A percentile compares a stretch with the other conserved stretches of the same genome.
phyloP scores from a whole-genome alignment of 2,113 vertebrate species.

The Oophaga pumilio region DNA sequence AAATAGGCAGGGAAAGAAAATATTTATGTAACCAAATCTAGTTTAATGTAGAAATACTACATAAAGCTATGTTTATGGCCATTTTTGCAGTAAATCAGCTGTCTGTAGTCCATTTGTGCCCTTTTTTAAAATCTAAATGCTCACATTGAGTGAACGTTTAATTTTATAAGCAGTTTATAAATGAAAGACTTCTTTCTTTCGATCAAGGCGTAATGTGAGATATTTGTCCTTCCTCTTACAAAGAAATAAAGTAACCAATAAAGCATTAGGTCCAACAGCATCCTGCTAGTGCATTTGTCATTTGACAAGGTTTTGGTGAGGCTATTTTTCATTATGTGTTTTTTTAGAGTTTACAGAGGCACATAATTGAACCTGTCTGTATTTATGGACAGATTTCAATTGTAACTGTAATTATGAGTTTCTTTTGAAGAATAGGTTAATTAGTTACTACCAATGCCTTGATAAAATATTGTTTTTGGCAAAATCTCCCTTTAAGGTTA shows the following conservation, averaged over 20 bases:
- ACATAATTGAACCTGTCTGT: background rate
- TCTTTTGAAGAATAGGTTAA: background rate
- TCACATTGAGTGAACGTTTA: constrained; percentile 7
- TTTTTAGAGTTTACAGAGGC: background rate
- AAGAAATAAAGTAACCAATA: background rate
- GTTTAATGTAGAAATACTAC: constrained; percentile 31
- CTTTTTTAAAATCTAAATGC: background rate
- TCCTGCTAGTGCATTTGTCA: no score
- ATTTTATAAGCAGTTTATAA: constrained; percentile 41
- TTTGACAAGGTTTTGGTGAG: no score
- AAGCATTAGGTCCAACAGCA: background rate
- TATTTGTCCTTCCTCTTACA: constrained; percentile 13
- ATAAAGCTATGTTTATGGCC: constrained; percentile 10
- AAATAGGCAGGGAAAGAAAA: constrained; percentile 31
- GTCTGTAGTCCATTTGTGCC: constrained; percentile 17
- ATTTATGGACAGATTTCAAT: background rate
- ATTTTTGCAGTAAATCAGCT: constrained; percentile 2
- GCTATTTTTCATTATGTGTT: no score
- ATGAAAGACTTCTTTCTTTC: constrained; percentile 31
- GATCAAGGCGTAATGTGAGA: constrained; percentile 2
- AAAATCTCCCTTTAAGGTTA: background rate
- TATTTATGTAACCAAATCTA: constrained; percentile 30
- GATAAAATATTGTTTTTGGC: background rate
- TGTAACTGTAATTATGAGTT: background rate
- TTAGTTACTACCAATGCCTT: background rate